A percentile compares a stretch with the other conserved stretches of the same genome.
Conservation (phyloP, 2,113 vertebrate species). For the Uropsilus gracilis region DNA sequence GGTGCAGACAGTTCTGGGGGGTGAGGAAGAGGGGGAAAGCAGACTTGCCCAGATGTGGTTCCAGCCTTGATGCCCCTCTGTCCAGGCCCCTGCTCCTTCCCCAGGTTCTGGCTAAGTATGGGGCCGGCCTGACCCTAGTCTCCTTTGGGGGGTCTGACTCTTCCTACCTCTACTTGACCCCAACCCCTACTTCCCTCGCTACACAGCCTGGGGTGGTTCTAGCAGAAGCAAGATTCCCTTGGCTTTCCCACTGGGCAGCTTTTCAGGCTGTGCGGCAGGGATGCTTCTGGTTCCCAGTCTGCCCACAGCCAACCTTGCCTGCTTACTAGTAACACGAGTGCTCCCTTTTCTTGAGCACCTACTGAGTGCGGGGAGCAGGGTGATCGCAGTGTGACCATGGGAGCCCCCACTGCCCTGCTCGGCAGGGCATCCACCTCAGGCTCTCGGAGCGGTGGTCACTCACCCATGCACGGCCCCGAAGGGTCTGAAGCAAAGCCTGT, state of each 20-base stretch:
- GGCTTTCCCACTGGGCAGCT: neutral
- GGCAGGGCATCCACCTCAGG: neutral
- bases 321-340: neutral
- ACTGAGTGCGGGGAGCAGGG: neutral
- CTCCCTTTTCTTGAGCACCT: neutral
- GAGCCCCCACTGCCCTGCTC: neutral
- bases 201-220: neutral
- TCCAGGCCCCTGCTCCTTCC: too few species aligned
- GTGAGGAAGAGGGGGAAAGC: accelerated
- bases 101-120: neutral
- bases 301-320: neutral
- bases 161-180: accelerated
- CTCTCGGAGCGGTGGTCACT: neutral
- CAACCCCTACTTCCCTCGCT: neutral
- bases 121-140: neutral
- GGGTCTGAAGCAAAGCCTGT: neutral
- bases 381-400: accelerated
- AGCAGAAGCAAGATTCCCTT: neutral
- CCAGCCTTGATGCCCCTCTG: neutral
- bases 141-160: neutral
- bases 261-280: accelerated
- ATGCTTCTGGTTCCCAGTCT: neutral
- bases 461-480: neutral
- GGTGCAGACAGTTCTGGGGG: neutral
- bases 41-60: neutral